phyloP scores from a whole-genome alignment of 2,113 vertebrate species.

The Noturus placidus region DNA sequence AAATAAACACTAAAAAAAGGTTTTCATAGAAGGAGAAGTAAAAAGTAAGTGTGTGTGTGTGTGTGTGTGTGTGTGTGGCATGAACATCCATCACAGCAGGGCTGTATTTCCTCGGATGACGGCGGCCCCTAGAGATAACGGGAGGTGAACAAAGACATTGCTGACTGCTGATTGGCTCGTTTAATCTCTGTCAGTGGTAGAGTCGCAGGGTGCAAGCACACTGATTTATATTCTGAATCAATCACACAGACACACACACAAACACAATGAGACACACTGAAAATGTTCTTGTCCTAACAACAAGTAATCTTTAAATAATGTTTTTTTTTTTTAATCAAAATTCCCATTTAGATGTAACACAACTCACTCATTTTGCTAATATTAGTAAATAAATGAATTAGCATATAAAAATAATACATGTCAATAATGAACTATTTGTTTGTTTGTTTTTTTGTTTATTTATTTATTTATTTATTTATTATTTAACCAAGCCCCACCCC shows the following conservation, averaged over 20 bases:
- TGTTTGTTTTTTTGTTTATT: not conserved
- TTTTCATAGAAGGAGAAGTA: not conserved
- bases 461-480: not conserved
- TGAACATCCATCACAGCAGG: slow-evolving; percentile 50
- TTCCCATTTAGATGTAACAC: not conserved
- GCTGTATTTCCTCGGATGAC: slow-evolving; percentile 47
- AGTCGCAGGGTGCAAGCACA: slow-evolving; percentile 41
- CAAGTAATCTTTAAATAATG: not conserved
- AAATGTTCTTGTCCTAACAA: slow-evolving; percentile 21
- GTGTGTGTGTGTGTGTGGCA: slow-evolving; percentile 38
- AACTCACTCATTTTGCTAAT: not conserved
- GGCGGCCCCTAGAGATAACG: slow-evolving; percentile 53
- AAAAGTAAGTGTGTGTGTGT: not conserved
- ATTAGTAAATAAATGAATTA: not conserved
- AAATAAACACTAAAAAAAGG: slow-evolving; percentile 46
- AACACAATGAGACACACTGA: not conserved
- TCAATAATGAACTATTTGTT: not conserved
- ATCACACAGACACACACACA: slow-evolving; percentile 48
- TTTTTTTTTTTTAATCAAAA: not conserved
- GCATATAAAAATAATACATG: not conserved
- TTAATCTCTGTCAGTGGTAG: slow-evolving; percentile 56
- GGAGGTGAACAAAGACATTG: slow-evolving; percentile 54
- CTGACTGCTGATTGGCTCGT: slow-evolving; percentile 54
- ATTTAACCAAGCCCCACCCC: too few relatives aligned
- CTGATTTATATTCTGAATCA: slow-evolving; percentile 60